These are phyloP conservation scores for Oriolus oriolus DNA, from an alignment of 2,113 vertebrate species.

Conservation along the genomic window DNA sequence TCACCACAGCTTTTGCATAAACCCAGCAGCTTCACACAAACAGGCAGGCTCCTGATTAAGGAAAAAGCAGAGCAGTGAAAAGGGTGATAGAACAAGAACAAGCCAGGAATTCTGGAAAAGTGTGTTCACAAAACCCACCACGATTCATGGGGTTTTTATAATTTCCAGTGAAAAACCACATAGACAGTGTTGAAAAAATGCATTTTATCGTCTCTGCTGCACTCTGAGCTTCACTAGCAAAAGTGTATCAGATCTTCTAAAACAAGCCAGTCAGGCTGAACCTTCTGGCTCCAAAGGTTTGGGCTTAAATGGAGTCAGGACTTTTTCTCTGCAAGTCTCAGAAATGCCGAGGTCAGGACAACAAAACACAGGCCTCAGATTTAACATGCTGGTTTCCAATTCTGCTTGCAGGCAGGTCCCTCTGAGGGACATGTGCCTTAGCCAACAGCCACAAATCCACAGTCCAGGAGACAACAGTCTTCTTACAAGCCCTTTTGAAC, in stretches of 20 bases:
- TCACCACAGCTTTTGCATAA: slow-evolving; percentile 18
- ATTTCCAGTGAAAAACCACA: neutral
- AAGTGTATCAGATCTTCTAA: neutral
- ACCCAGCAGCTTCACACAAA: neutral
- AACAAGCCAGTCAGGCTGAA: neutral
- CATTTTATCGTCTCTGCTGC: neutral
- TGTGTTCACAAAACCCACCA: neutral
- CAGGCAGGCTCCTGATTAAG: neutral
- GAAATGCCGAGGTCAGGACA: neutral
- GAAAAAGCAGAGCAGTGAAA: neutral
- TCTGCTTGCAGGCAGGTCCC: neutral
- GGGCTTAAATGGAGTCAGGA: neutral
- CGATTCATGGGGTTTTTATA: neutral
- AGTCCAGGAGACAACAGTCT: neutral
- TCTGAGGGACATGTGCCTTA: neutral
- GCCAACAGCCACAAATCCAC: neutral
- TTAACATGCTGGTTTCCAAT: neutral
- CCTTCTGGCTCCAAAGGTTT: neutral
- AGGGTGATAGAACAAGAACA: neutral
- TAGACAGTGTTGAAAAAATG: neutral
- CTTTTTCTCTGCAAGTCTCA: neutral
- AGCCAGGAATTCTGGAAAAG: neutral
- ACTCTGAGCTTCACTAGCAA: neutral
- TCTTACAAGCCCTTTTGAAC: neutral
- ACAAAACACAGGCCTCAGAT: neutral